Percentiles rank a stretch among this genome's conserved stretches.
Evolutionary conservation across 2,797 vertebrate species (phyloP).

Genomic region (Podargus strigoides): DNA sequence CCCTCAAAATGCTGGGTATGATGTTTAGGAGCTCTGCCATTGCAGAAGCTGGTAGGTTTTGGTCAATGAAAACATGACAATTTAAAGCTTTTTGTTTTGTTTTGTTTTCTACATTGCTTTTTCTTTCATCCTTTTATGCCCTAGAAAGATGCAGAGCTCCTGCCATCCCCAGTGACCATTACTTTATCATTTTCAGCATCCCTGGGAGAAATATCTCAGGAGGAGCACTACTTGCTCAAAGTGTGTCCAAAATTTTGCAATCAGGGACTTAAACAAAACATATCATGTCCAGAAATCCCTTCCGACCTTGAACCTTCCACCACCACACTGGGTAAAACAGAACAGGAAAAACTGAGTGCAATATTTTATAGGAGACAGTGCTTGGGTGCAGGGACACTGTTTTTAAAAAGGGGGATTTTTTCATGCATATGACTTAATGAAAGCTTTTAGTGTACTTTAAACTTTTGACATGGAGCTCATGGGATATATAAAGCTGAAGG

Average conservation of each 20-base stretch:
- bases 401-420: not conserved
- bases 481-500: not conserved
- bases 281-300: not conserved
- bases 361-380: not conserved
- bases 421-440: not conserved
- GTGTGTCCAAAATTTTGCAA: not conserved
- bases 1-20: accelerated
- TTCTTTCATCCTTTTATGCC: not conserved
- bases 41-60: not conserved
- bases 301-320: not conserved
- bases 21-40: not conserved
- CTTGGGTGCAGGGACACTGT: not conserved
- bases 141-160: not conserved
- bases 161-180: not conserved
- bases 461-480: not conserved
- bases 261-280: not conserved
- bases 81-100: not conserved
- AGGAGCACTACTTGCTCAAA: not conserved
- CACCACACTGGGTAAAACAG: not conserved
- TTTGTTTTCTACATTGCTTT: not conserved
- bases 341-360: not conserved
- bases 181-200: not conserved
- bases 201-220: not conserved
- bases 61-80: not conserved
- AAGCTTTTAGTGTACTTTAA: not conserved